Percentiles rank a stretch among this genome's conserved stretches.
phyloP scores from a whole-genome alignment of 1,140 invertebrate genomes.

The Lasioglossum albipes region DNA sequence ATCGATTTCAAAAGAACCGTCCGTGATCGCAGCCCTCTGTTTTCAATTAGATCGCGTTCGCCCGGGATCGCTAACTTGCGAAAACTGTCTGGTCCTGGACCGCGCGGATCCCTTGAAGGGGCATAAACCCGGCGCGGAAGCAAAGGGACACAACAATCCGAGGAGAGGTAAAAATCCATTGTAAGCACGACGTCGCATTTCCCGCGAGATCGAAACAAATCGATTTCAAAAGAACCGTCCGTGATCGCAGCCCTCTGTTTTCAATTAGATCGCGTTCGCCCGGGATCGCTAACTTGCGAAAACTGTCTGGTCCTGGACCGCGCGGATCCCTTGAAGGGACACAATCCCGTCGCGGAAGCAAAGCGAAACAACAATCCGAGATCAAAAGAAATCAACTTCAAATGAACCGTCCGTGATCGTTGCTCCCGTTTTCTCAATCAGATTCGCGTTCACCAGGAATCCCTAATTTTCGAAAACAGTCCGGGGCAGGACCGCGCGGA shows the following conservation, averaged over 20 bases:
- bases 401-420: neutral
- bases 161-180: too few species aligned
- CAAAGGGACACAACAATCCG: too few species aligned
- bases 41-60: neutral
- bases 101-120: slow-evolving; percentile 3
- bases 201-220: too few species aligned
- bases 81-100: too few species aligned
- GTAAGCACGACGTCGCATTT: too few species aligned
- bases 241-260: neutral
- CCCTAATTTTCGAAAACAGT: neutral
- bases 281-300: neutral
- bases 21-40: neutral
- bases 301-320: too few species aligned
- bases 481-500: neutral
- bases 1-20: too few species aligned
- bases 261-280: neutral
- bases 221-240: neutral
- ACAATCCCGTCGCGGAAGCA: too few species aligned
- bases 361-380: too few species aligned
- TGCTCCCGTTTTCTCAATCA: neutral
- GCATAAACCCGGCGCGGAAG: neutral
- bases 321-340: slow-evolving; percentile 8
- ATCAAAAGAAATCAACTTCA: too few species aligned
- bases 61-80: neutral
- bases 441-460: neutral